phyloP scores from a whole-genome alignment of 2,888 invertebrate species.

The Leptopilina syphax region DNA sequence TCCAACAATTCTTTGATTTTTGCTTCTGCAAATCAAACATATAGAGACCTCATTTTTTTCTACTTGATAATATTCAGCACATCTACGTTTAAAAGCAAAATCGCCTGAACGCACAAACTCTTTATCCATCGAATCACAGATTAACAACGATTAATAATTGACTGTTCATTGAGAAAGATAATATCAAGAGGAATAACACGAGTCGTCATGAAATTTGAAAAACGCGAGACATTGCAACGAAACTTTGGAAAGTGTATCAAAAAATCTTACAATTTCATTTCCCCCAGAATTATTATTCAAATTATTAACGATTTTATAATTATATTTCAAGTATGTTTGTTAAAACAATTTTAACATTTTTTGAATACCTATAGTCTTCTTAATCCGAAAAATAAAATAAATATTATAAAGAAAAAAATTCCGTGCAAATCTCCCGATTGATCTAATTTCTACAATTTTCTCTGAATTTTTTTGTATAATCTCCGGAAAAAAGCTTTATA shows the following conservation, averaged over 20 bases:
- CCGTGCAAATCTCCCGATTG: slow-evolving; percentile 2
- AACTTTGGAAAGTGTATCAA: not conserved
- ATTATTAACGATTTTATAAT: not conserved
- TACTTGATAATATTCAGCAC: slow-evolving; percentile 37
- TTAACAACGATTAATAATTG: slow-evolving; percentile 31
- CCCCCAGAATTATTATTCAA: too few relatives aligned
- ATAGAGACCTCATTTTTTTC: slow-evolving; percentile 24
- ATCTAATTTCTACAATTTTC: not conserved
- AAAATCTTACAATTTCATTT: not conserved
- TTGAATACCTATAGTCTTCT: not conserved
- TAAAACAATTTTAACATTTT: not conserved
- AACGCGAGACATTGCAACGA: slow-evolving; percentile 12
- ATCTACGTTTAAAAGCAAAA: slow-evolving; percentile 31
- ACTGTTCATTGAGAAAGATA: slow-evolving; percentile 23
- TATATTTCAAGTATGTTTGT: too few relatives aligned
- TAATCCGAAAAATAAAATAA: not conserved
- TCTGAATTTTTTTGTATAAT: slow-evolving; percentile 5
- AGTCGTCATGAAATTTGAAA: not conserved
- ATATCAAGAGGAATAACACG: slow-evolving; percentile 35
- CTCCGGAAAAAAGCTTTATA: not conserved
- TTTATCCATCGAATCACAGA: slow-evolving; percentile 28
- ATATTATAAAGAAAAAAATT: not conserved
- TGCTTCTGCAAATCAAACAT: slow-evolving; percentile 1
- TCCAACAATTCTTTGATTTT: slow-evolving; percentile 31
- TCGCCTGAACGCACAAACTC: slow-evolving; percentile 20